phyloP scores from a whole-genome alignment of 2,113 vertebrate species.

The Xiphias gladius region DNA sequence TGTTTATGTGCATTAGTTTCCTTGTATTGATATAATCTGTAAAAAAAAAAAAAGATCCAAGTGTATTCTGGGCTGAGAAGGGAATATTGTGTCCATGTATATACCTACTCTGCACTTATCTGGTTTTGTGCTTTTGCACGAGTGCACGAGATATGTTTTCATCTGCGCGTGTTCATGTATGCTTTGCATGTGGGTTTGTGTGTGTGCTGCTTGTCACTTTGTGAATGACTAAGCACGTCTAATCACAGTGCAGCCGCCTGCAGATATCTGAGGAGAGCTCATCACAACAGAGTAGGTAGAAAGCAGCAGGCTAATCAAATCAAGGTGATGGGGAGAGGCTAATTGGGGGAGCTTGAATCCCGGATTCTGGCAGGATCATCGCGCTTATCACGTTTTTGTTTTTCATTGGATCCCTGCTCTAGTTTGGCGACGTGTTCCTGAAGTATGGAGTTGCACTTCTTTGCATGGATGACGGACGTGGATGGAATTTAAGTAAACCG shows the following conservation, averaged over 20 bases:
- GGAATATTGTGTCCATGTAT: neutral
- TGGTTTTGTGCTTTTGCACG: neutral
- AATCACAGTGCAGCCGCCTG: constrained; percentile 59
- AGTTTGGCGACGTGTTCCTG: neutral
- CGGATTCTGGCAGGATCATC: constrained; percentile 61
- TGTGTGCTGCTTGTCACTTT: constrained; percentile 53
- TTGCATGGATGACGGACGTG: neutral
- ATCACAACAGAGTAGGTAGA: constrained; percentile 69
- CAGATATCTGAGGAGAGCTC: constrained; percentile 64
- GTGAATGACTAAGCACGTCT: constrained; percentile 55
- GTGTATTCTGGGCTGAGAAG: neutral
- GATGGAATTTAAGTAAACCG: neutral
- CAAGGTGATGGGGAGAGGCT: constrained; percentile 55
- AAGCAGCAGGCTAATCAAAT: constrained; percentile 73
- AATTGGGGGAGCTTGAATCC: constrained; percentile 67
- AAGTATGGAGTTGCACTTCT: neutral
- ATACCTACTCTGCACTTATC: neutral
- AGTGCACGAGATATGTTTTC: neutral
- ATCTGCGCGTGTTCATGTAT: neutral
- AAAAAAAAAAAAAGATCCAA: no score
- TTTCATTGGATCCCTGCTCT: neutral
- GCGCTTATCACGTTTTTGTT: constrained; percentile 19
- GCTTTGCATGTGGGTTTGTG: neutral
- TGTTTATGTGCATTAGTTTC: neutral
- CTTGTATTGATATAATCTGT: neutral